Percentiles rank a stretch among this genome's conserved stretches.
phyloP scores from a whole-genome alignment of 1,140 invertebrate genomes.

The Saccostrea echinata region DNA sequence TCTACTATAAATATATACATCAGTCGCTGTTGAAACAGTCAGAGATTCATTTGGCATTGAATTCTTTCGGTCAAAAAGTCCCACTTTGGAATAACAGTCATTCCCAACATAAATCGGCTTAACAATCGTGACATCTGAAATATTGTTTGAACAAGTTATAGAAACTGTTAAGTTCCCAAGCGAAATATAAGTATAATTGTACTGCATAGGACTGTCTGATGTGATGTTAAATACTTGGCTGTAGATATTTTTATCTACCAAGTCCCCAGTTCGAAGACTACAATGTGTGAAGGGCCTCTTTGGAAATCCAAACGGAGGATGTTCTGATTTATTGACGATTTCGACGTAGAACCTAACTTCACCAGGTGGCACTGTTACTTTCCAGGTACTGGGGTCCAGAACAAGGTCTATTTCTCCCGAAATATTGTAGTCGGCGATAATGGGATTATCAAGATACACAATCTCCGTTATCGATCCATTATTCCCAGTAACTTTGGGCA shows the following conservation, averaged over 20 bases:
- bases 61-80: conserved; percentile 51
- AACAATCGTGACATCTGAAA: neutral
- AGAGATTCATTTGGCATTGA: conserved; percentile 43
- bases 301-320: neutral
- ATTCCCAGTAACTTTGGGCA: neutral
- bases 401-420: conserved; percentile 26
- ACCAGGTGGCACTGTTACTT: conserved; percentile 27
- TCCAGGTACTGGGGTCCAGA: neutral
- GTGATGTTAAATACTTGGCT: conserved; percentile 44
- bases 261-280: conserved; percentile 29
- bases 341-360: neutral
- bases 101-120: conserved; percentile 38
- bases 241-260: conserved; percentile 6
- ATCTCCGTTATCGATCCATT: neutral
- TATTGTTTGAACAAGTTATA: conserved; percentile 50
- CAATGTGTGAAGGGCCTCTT: conserved; percentile 36
- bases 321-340: conserved; percentile 3
- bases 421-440: conserved; percentile 14
- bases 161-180: conserved; percentile 45
- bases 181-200: conserved; percentile 46
- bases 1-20: conserved; percentile 47
- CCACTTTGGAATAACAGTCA: conserved; percentile 50
- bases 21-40: conserved; percentile 49
- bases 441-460: conserved; percentile 38
- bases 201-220: conserved; percentile 4